Evolutionary conservation across 2,113 vertebrate species (phyloP), one percentile per base, ranked within the genome.

Genomic region (Nycticebus coucang): DNA sequence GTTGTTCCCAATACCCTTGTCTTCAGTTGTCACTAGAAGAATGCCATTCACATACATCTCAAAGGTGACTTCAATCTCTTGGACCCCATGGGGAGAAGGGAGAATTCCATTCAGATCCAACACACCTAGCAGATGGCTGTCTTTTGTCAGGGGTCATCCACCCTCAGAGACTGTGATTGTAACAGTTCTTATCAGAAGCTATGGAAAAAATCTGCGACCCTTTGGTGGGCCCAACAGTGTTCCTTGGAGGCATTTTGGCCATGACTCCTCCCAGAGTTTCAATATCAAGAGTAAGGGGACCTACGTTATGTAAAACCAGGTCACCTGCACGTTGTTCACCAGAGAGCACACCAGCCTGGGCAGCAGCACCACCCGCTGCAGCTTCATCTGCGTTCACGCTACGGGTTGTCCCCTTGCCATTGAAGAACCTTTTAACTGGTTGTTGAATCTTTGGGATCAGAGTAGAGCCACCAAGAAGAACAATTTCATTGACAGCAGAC

Each of bases 161-260:
- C 99, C 99, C 99, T 99, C 99, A 97, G 99, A 99, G 75, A 99
- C 99, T 88, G 99, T 99, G 97, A 99, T 99, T 10, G 99, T 99
- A 95, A 99, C 99, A 92, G 99, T 99, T 14, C 99, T 99, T 99
- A 97, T 99, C 99, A 86, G 99, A 99, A 55, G 99, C 99, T 1
- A 99, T 99, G 53, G 99, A 99, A 96, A 99, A 99, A 97, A 99
- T 99, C 98, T 99, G 99, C 22, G 99, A 99, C 97, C 99, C 99
- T 98, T 99, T 99, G 37, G 99, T 99, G 88, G 99, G 99, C 72
- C 99, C 99, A 89, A 99, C 99, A 2, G 99, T 99, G 92, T 99
- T 99, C 81, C 99, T 99, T 59, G 99, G 99, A 93, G 99, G 99
- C 84, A 99, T 98, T 91, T 99, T 99, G 79, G 99, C 99, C 99